Evolutionary conservation across 2,797 vertebrate genomes (phyloP).

Genomic region (Pseudochirops corinnae): DNA sequence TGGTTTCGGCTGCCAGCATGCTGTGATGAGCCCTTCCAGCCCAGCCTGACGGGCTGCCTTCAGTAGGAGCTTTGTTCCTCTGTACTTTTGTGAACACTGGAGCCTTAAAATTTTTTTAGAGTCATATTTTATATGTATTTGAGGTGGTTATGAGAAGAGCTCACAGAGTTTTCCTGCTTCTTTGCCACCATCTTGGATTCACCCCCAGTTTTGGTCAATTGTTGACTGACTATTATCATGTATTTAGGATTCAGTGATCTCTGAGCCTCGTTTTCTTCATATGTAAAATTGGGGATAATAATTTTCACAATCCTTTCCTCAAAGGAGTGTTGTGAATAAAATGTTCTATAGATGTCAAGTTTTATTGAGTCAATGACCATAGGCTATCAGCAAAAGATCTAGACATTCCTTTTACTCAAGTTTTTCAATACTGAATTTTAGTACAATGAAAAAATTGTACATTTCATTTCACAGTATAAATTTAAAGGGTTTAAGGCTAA

Average conservation of each 20-base stretch:
- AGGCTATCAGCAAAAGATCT: neutral
- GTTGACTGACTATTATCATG: neutral
- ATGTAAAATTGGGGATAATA: neutral
- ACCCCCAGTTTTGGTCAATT: neutral
- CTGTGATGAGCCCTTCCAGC: too few species aligned
- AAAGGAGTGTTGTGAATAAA: neutral
- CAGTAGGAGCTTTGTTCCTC: too few species aligned
- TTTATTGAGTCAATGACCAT: neutral
- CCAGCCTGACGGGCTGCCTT: too few species aligned
- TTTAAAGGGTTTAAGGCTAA: neutral
- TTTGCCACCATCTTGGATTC: too few species aligned
- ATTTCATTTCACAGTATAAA: neutral
- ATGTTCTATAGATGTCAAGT: neutral
- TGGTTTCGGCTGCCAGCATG: too few species aligned
- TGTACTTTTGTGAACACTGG: too few species aligned
- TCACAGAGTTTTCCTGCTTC: too few species aligned
- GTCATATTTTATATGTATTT: too few species aligned
- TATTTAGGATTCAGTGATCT: neutral
- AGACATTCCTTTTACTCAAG: neutral
- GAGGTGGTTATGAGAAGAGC: too few species aligned
- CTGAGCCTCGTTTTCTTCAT: neutral
- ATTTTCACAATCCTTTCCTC: neutral
- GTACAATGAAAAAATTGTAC: neutral
- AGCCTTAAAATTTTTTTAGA: too few species aligned
- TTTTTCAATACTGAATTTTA: neutral